Conservation (phyloP, 2,888 invertebrate genomes). For the Brachypalpus laphriformis region DNA sequence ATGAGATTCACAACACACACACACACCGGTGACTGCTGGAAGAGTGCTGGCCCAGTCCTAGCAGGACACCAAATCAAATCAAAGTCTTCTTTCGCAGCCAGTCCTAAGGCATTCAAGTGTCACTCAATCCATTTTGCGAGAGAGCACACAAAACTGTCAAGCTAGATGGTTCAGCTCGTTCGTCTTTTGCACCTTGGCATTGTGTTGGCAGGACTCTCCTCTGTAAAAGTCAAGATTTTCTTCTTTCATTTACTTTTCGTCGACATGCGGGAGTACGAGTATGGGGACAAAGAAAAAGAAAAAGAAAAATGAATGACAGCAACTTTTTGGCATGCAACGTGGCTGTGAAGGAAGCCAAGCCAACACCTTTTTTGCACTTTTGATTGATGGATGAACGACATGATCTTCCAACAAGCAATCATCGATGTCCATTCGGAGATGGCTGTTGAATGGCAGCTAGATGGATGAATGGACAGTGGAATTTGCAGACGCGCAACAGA, state of each 20-base stretch:
- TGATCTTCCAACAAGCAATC: slow-evolving; percentile 46
- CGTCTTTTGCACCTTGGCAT: slow-evolving; percentile 59
- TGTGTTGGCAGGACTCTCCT: neutral
- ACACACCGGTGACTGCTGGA: too few species aligned
- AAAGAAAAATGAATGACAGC: slow-evolving; percentile 58
- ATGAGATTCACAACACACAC: slow-evolving; percentile 40
- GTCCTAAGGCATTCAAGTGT: slow-evolving; percentile 62
- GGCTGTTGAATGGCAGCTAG: slow-evolving; percentile 18
- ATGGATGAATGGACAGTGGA: slow-evolving; percentile 42
- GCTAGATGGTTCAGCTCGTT: slow-evolving; percentile 43
- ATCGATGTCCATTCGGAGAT: slow-evolving; percentile 34
- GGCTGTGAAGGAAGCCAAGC: slow-evolving; percentile 17
- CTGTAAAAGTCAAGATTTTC: slow-evolving; percentile 24
- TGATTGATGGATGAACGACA: slow-evolving; percentile 66
- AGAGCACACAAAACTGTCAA: slow-evolving; percentile 53
- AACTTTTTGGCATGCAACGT: slow-evolving; percentile 54
- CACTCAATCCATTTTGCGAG: slow-evolving; percentile 50
- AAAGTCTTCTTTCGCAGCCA: slow-evolving; percentile 42
- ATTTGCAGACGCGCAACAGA: slow-evolving; percentile 27
- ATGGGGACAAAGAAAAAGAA: neutral
- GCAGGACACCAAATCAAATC: slow-evolving; percentile 45
- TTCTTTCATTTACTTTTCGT: slow-evolving; percentile 27
- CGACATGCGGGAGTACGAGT: neutral
- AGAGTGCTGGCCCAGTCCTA: too few species aligned
- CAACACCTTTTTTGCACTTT: slow-evolving; percentile 31